Base-by-base conservation (phyloP, 2,888 invertebrate genomes). In the Drosophila recens region DNA sequence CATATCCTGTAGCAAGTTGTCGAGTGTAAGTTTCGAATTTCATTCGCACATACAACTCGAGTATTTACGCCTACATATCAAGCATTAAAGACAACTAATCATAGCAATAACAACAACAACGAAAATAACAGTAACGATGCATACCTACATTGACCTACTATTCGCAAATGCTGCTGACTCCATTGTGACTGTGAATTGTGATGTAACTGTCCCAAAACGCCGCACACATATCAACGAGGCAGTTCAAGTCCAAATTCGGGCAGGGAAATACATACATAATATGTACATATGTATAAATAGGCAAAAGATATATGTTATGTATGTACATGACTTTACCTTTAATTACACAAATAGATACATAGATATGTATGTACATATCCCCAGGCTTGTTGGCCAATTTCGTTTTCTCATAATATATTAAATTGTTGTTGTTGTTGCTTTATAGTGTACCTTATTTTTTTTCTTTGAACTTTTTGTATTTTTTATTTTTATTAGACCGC, bases 141-240 rank as follows among this genome's bases (percentile, higher is more conserved):
- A 52, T 64, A 82, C 74, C 88, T 76, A 89, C 86, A 86, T 86
- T 86, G 86, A 86, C 86, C 86, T 89, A 86, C 86, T 85, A 89
- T 89, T 79, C 56, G 78, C 82, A 74, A 89, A 78, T 80, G 81
- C 69, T 77, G 67, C 40, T 27, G 76, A 48, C 71, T 73, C 56
- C 64, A 74, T 71, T 64, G 80, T 79, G 80, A 63, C 52, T 75
- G 64, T 67, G 51, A 34, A 64, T 70, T 67, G 78, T 86, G 86
- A 89, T 86, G 86, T 86, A 86, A 86, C 88, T 89, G 89, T 87
- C 86, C 89, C 87, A 89, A 85, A 85, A 89, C 82, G 75, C 88
- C 73, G 78, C 85, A 82, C 75, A 88, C 90, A 86, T 86, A 89
- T 82, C 90, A 86, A 86, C 90, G 88, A 86, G 86, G 73, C 88